These are phyloP conservation scores for Spermophilus dauricus DNA, from an alignment of 2,113 vertebrate genomes.

Conservation along the genomic window DNA sequence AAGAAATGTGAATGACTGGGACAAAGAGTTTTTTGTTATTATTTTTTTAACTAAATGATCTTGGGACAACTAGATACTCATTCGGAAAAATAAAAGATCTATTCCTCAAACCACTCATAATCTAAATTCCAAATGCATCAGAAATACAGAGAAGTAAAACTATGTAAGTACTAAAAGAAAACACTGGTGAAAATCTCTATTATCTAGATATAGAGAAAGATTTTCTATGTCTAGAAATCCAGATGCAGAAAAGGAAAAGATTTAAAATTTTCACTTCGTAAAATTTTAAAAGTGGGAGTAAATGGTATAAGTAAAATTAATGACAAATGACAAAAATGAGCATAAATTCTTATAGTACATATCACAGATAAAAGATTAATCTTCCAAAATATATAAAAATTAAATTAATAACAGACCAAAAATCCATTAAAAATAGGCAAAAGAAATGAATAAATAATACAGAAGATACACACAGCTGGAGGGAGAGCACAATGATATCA, in stretches of 20 bases:
- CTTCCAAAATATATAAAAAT: background rate
- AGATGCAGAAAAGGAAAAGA: background rate
- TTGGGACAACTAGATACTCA: background rate
- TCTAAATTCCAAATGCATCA: background rate
- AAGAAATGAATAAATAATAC: background rate
- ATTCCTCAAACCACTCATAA: background rate
- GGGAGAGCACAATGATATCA: background rate
- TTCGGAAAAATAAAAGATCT: background rate
- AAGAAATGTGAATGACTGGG: background rate
- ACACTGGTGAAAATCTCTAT: background rate
- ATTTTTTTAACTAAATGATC: background rate
- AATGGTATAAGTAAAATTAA: constrained; percentile 12
- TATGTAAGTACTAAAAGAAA: background rate
- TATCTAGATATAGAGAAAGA: background rate
- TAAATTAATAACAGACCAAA: background rate
- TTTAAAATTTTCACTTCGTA: background rate
- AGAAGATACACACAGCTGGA: background rate
- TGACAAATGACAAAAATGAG: background rate
- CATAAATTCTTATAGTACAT: background rate
- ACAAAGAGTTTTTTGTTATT: background rate
- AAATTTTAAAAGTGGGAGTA: background rate
- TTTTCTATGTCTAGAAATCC: background rate
- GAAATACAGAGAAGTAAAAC: constrained; percentile 30
- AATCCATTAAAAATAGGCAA: background rate
- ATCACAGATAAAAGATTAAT: background rate